These are phyloP conservation scores for Xylota segnis DNA, from an alignment of 2,888 invertebrate genomes.

Conservation along the genomic window DNA sequence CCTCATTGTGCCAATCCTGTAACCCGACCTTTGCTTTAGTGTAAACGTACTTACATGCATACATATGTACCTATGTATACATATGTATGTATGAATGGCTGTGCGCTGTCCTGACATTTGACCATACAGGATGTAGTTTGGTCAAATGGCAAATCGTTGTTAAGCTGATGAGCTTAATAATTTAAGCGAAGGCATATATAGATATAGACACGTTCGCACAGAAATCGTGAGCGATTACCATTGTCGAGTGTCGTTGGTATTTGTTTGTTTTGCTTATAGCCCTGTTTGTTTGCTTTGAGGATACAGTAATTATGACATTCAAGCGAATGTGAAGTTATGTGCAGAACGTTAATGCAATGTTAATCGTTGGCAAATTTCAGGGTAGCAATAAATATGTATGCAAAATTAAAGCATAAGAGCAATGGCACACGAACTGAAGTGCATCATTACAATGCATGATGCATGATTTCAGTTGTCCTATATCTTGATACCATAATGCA, in stretches of 20 bases:
- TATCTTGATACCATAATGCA: no score
- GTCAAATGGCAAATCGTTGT: slow-evolving; percentile 57
- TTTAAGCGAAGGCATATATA: slow-evolving; percentile 12
- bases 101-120: slow-evolving; percentile 37
- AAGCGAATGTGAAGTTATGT: slow-evolving; percentile 17
- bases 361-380: slow-evolving; percentile 4
- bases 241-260: slow-evolving; percentile 42
- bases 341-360: slow-evolving; percentile 7
- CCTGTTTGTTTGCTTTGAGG: slow-evolving; percentile 30
- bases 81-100: slow-evolving; percentile 3
- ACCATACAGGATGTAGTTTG: slow-evolving; percentile 36
- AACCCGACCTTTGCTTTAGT: slow-evolving; percentile 7
- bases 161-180: slow-evolving; percentile 54
- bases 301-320: slow-evolving; percentile 43
- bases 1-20: slow-evolving; percentile 15
- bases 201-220: not conserved
- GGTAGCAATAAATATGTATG: not conserved
- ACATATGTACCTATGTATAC: not conserved
- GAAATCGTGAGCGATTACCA: slow-evolving; percentile 49
- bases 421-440: not conserved
- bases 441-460: not conserved
- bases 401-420: not conserved
- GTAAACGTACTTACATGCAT: not conserved
- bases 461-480: no score
- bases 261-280: slow-evolving; percentile 38